Percentiles rank a stretch among this genome's conserved stretches.
These are phyloP conservation scores for Aethes cnicana DNA, from an alignment of 2,888 invertebrate genomes.

Conservation along the genomic window DNA sequence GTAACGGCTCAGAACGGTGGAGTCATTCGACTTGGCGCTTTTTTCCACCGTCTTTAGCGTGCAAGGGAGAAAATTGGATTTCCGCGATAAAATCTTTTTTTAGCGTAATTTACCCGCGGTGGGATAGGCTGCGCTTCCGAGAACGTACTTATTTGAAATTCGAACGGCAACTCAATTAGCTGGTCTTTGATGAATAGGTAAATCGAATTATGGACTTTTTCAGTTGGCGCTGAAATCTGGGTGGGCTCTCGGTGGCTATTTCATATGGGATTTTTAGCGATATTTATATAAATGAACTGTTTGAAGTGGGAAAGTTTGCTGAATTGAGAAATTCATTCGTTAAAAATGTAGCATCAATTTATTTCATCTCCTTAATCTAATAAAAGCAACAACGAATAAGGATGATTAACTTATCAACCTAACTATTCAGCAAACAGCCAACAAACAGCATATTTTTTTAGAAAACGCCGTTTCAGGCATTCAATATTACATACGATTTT, in stretches of 20 bases:
- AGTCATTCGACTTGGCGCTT: slow-evolving; percentile 82
- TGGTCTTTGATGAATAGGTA: slow-evolving; percentile 40
- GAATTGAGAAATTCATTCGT: no score
- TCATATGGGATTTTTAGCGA: neutral
- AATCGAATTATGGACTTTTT: slow-evolving; percentile 24
- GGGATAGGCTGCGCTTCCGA: slow-evolving; percentile 62
- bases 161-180: slow-evolving; percentile 72
- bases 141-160: slow-evolving; percentile 66
- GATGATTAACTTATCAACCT: no score
- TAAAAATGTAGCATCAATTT: no score
- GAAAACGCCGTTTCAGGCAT: no score
- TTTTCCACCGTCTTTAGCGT: slow-evolving; percentile 81
- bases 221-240: slow-evolving; percentile 16
- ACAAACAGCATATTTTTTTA: no score
- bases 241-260: no score
- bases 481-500: no score
- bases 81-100: slow-evolving; percentile 80
- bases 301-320: no score
- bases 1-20: slow-evolving; percentile 76
- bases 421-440: no score
- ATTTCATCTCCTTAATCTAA: no score
- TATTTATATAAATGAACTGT: neutral
- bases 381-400: no score
- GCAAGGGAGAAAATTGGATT: slow-evolving; percentile 82
- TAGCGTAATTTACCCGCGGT: slow-evolving; percentile 70